Evolutionary conservation across 2,113 vertebrate species (phyloP).

Genomic region (Merops nubicus): DNA sequence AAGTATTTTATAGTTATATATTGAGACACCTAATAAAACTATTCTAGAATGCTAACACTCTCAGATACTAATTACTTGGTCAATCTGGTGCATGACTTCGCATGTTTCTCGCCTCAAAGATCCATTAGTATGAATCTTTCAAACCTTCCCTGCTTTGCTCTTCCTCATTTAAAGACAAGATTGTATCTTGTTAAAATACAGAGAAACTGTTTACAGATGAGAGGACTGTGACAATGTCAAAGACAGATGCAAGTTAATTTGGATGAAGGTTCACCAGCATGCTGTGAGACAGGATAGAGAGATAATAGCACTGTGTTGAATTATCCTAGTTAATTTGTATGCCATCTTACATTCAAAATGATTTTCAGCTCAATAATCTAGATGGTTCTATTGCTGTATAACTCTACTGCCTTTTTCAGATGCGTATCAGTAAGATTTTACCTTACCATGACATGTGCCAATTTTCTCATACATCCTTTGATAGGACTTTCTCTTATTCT

Average conservation of each 20-base stretch:
- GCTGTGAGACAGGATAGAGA: background rate
- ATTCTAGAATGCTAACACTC: background rate
- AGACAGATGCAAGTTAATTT: background rate
- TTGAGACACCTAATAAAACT: background rate
- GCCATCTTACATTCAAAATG: background rate
- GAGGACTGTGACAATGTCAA: background rate
- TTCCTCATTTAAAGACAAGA: background rate
- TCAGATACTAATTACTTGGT: background rate
- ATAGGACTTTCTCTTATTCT: background rate
- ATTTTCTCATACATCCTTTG: background rate
- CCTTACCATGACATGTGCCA: background rate
- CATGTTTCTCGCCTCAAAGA: background rate
- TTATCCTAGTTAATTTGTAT: background rate
- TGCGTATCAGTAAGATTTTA: background rate
- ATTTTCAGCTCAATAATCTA: background rate
- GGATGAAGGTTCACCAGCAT: background rate
- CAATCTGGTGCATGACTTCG: background rate
- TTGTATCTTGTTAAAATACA: background rate
- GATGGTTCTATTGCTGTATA: background rate
- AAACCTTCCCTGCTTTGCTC: background rate
- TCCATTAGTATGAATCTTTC: background rate
- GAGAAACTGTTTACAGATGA: background rate
- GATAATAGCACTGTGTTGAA: background rate
- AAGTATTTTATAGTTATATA: background rate
- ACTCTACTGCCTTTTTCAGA: background rate